Base-by-base conservation (phyloP, 2,888 invertebrate species). In the Nemotelus nigrinus region DNA sequence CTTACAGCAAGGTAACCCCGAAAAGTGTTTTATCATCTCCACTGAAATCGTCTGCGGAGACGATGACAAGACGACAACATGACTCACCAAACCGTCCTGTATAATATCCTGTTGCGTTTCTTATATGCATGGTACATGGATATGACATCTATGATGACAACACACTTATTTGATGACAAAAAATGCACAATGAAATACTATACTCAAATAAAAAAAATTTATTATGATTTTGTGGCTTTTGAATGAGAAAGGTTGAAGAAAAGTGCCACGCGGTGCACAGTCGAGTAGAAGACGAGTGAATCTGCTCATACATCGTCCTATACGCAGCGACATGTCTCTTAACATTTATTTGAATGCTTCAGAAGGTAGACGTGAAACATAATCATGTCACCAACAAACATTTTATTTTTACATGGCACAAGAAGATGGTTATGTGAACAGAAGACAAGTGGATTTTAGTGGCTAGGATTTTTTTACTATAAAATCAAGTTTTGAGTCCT, bases 111-210 rank as follows among this genome's bases (percentile, higher is more conserved):
- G 60, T 74, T 74, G 47, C 43, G 25, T 60, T 60, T 74, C 63
- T 74, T 63, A 43, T 47, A 74, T 6, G 45, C 39, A 48, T 41
- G 5, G 2, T 48, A 50, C 43, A 10, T 74, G 74, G 2, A 48
- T 63, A 7, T 74, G 74, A 74, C 74, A 63, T 74, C 74, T 74
- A 74, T 74, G 74, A 60, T 74, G 74, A 74, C 72, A 72, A 58
- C 58, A 72, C 58, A 57, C 74, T 74, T 74, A 55, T 71, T 63
- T 74, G 63, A 63, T 39, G 63, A 74, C 41, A 45, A 44, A 70
- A 65, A 67, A 48, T 63, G 39, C 63, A 74, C 47, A 63, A 60
- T 63, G 50, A 63, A 74, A 74, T 60, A 58, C 60, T 72, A 55
- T 50, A 74, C 60, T 63, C 5, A 48, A 50, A 50, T 74, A 47